Base-by-base conservation (phyloP, 37 sponge, comb jelly and placozoan genomes). In the Cliona cf. orientalis region DNA sequence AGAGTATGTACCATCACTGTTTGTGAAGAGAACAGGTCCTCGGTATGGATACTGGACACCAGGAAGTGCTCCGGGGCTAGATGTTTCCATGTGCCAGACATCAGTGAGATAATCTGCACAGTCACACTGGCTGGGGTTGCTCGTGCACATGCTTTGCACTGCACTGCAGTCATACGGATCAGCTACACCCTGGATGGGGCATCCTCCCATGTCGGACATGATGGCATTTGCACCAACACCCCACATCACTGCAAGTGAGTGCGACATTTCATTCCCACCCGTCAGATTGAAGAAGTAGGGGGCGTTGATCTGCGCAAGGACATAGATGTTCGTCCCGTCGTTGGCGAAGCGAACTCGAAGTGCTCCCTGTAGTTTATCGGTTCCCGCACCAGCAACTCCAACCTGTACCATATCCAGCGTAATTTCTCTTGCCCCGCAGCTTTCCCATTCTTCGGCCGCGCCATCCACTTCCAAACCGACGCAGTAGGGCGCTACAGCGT, bases 171-270 rank as follows among this genome's bases (percentile, higher is more conserved):
- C n/a, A n/a, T n/a, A n/a, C n/a, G n/a, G n/a, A n/a, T n/a, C n/a
- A n/a, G n/a, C n/a, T n/a, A n/a, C n/a, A n/a, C n/a, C n/a, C n/a
- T n/a, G n/a, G n/a, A n/a, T n/a, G n/a, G n/a, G n/a, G n/a, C n/a
- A n/a, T n/a, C n/a, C n/a, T n/a, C n/a, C n/a, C n/a, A n/a, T n/a
- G n/a, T n/a, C n/a, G n/a, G n/a, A n/a, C n/a, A n/a, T n/a, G n/a
- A n/a, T n/a, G n/a, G n/a, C n/a, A 41, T 72, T 72, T 9, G 60
- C 38, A 45, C 83, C 83, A 11, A 82, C 74, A 28, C 56, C 28
- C 83, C 83, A 82, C 83, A 82, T 82, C 35, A 82, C 73, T 14
- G 83, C 38, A 0, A 71, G 39, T 14, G 83, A 82, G n/a, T 82
- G 83, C 0, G 83, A 58, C 1, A 79, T 29, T 1, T 55, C 46